Percentiles rank a stretch among this genome's conserved stretches.
phyloP scores from a whole-genome alignment of 2,888 invertebrate genomes.

The Slavum lentiscoides region DNA sequence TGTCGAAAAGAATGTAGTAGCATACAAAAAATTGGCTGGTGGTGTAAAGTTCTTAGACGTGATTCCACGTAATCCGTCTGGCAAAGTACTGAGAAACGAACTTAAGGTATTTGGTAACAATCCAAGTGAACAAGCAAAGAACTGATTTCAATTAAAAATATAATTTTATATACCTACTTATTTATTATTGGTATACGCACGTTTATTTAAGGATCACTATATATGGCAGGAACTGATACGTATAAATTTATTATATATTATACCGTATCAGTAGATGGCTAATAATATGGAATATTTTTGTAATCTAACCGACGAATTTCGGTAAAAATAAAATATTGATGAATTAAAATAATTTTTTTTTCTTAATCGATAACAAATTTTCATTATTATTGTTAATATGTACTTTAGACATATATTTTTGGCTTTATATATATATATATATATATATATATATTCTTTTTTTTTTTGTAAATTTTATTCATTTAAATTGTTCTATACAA shows the following conservation, averaged over 20 bases:
- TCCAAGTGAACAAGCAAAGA: slow-evolving; percentile 48
- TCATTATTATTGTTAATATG: not conserved
- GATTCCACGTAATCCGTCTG: slow-evolving; percentile 59
- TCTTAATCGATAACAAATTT: not conserved
- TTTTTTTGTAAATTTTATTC: not conserved
- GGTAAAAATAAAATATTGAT: not conserved
- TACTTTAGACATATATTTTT: not conserved
- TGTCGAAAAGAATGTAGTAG: slow-evolving; percentile 63
- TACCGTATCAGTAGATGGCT: not conserved
- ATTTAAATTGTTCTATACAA: not conserved
- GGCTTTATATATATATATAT: not conserved
- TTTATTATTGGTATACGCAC: not conserved
- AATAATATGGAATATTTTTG: not conserved
- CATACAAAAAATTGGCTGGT: slow-evolving; percentile 61
- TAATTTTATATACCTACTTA: slow-evolving; percentile 6
- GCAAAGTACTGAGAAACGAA: slow-evolving; percentile 58
- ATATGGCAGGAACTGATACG: slow-evolving; percentile 56
- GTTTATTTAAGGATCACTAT: not conserved
- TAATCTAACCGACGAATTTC: not conserved
- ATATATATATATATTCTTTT: too few relatives aligned
- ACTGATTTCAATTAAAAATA: slow-evolving; percentile 27
- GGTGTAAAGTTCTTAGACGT: slow-evolving; percentile 62
- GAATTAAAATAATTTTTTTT: not conserved
- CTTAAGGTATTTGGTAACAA: slow-evolving; percentile 60
- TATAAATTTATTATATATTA: slow-evolving; percentile 56